A percentile compares a stretch with the other conserved stretches of the same genome.
phyloP scores from a whole-genome alignment of 2,888 invertebrate genomes.

The Microctonus aethiopoides region DNA sequence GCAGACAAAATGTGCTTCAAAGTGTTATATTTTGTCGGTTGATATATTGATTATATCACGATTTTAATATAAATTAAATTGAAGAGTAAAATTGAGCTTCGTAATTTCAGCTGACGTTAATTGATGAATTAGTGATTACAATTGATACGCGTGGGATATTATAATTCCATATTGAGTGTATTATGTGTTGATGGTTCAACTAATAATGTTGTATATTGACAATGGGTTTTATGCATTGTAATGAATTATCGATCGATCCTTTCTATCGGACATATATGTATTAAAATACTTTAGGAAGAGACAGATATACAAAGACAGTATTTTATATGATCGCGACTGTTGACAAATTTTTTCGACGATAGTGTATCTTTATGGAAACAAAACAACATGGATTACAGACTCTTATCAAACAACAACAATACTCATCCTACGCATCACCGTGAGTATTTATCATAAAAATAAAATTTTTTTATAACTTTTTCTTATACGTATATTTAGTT shows the following conservation, averaged over 20 bases:
- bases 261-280: conserved; percentile 4
- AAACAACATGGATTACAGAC: conserved; percentile 54
- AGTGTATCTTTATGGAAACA: conserved; percentile 28
- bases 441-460: conserved; percentile 47
- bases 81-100: background rate
- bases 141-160: background rate
- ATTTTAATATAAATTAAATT: background rate
- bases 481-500: too few relatives aligned
- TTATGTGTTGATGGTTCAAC: background rate
- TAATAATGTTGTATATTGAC: background rate
- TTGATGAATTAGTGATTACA: background rate
- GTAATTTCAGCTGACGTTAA: background rate
- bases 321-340: background rate
- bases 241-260: conserved; percentile 41
- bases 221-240: background rate
- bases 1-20: too few relatives aligned
- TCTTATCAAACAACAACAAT: conserved; percentile 52
- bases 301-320: background rate
- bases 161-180: too few relatives aligned
- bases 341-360: conserved; percentile 11
- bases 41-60: too few relatives aligned
- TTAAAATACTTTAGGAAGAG: background rate
- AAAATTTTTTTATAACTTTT: background rate
- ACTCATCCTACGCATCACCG: conserved; percentile 53
- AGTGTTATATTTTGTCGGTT: too few relatives aligned